Evolutionary conservation across 2,888 invertebrate genomes (phyloP).

Genomic region (Nudaria mundana): DNA sequence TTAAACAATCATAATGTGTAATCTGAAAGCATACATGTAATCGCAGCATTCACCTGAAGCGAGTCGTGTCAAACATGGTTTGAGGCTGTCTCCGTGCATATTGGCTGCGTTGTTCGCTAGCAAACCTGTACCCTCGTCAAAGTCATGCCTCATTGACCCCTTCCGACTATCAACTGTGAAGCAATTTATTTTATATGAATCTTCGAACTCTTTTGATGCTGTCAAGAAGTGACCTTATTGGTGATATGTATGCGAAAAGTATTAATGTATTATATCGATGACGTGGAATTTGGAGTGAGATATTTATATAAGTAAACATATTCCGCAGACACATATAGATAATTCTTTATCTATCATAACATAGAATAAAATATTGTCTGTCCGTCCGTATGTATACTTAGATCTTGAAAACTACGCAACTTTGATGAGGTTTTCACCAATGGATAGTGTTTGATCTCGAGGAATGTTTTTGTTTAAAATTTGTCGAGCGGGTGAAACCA

Average conservation of each 20-base stretch:
- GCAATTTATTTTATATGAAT: constrained; percentile 78
- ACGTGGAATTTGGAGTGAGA: not conserved
- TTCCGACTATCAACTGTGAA: constrained; percentile 68
- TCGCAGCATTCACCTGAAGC: constrained; percentile 57
- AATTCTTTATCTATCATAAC: not conserved
- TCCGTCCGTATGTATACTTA: too few species aligned
- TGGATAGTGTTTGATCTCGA: too few species aligned
- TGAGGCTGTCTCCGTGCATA: constrained; percentile 66
- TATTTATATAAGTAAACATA: not conserved
- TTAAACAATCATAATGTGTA: constrained; percentile 21
- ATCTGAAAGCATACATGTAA: constrained; percentile 20
- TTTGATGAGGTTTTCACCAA: too few species aligned
- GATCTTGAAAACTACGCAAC: too few species aligned
- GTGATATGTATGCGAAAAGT: constrained; percentile 27
- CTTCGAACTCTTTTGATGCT: constrained; percentile 62
- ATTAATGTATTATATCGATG: constrained; percentile 18
- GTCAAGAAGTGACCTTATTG: constrained; percentile 62
- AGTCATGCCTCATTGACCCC: constrained; percentile 76
- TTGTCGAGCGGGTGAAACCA: too few species aligned
- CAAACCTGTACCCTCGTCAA: constrained; percentile 66
- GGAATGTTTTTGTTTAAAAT: too few species aligned
- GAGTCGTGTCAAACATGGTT: constrained; percentile 64
- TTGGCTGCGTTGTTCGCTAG: constrained; percentile 37
- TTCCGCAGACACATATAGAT: not conserved
- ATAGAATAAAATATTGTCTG: too few species aligned